Evolutionary conservation across 2,888 invertebrate species (phyloP), one percentile per base, ranked within the genome.

Genomic region (Eumacrocentrus americanus): DNA sequence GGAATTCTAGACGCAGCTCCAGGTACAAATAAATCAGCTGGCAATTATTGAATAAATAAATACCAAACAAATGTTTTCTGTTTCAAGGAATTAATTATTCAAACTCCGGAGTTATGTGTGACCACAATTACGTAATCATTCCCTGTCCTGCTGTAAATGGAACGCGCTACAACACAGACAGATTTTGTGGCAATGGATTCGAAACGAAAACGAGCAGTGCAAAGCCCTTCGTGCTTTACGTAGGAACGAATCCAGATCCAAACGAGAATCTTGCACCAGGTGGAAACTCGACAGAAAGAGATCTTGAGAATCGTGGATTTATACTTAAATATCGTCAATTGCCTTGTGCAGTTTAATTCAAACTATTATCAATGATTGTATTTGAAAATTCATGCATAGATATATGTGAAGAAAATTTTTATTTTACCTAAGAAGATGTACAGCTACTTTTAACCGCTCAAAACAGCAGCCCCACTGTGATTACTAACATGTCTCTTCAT

Each of bases 171-270:
- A 77, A 18, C 81, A 83, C 61, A 84, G 92, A 92, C 72, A 83
- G 92, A 42, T 91, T 91, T 81, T 92, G 92, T 73, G 91, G 92
- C 0, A 82, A 89, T 60, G 89, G 88, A 2, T 86, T 92, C 68
- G 83, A 86, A 1, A 75, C 87, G 2, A 88, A 89, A 46, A 86
- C 85, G 42, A 85, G 90, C 86, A 83, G 81, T 29, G 82, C 86
- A 0, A 88, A 86, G 66, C 92, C 92, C 0, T 92, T 91, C 79
- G 88, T 90, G 0, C 74, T 93, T 54, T 90, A 88, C 63, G 89
- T 89, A 2, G 87, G 90, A 1, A 91, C 90, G 0, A 82, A 90
- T 74, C 85, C 68, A 0, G 83, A 86, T 68, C 89, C 90, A 75
- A 63, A 65, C 9, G 60, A 52, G 47, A 38, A 46, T 23, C n/a